Evolutionary conservation across 2,797 vertebrate genomes (phyloP), one percentile per base, ranked within the genome.

Genomic region (Microctenopoma steveboyesi): DNA sequence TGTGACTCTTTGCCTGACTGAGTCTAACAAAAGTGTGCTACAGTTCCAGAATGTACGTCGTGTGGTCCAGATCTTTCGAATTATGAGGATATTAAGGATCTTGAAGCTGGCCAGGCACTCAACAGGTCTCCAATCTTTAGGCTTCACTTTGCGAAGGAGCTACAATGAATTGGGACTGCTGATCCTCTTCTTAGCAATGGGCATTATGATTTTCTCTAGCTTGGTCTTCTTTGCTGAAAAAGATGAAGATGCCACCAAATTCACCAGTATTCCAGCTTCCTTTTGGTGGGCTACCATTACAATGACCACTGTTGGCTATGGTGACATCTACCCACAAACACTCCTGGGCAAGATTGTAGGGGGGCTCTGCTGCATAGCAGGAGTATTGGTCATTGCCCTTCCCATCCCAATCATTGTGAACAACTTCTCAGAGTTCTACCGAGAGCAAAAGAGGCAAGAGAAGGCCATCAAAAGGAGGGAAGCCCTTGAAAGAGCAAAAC

Each of bases 241-340:
- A 78, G 98, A 99, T 16, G 98, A 99, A 79, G 97, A 99, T 3
- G 94, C 95, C 39, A 99, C 98, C 15, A 99, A 99, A 83, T 99
- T 99, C 82, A 99, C 97, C 74, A 99, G 98, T 85, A 99, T 99
- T 72, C 98, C 98, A 0, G 98, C 98, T 0, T 99, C 98, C 0
- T 99, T 99, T 90, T 99, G 98, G 98, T 99, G 98, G 98, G 98
- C 98, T 46, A 99, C 98, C 0, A 99, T 99, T 81, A 99, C 98
- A 27, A 99, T 99, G 98, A 99, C 98, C 12, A 99, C 98, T 0
- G 98, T 99, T 15, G 98, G 98, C 65, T 99, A 99, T 0, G 98
- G 98, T 27, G 98, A 99, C 86, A 99, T 99, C 76, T 99, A 99
- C 85, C 98, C 98, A 10, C 97, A 98, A 90, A 99, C 98, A 0